Evolutionary conservation across 2,888 invertebrate genomes (phyloP).

Genomic region (Cyclophora punctaria): DNA sequence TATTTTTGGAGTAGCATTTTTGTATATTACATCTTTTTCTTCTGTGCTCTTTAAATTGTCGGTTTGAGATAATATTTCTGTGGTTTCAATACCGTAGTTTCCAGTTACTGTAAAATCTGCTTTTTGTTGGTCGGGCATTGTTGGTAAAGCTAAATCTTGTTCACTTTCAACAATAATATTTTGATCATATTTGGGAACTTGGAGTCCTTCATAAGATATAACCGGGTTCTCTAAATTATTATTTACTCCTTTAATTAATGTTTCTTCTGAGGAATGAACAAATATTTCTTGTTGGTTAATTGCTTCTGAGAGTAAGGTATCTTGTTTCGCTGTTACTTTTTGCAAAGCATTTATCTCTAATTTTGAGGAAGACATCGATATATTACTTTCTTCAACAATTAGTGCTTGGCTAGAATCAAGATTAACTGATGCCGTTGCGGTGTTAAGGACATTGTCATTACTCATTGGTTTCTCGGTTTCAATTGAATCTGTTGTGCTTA

Average conservation of each 20-base stretch:
- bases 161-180: constrained; percentile 76
- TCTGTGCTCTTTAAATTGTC: constrained; percentile 63
- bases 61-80: constrained; percentile 72
- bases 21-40: constrained; percentile 45
- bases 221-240: constrained; percentile 50
- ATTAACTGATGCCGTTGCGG: constrained; percentile 30
- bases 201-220: constrained; percentile 62
- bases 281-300: constrained; percentile 73
- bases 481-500: constrained; percentile 66
- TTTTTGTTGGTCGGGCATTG: constrained; percentile 55
- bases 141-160: constrained; percentile 42
- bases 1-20: constrained; percentile 42
- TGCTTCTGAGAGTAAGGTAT: constrained; percentile 71
- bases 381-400: constrained; percentile 65
- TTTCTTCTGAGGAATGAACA: constrained; percentile 60
- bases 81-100: constrained; percentile 68
- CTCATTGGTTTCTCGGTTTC: constrained; percentile 71
- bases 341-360: constrained; percentile 32
- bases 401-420: constrained; percentile 61
- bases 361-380: constrained; percentile 53
- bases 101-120: constrained; percentile 56
- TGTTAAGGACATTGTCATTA: constrained; percentile 22
- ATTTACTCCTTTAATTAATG: constrained; percentile 30
- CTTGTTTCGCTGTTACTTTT: constrained; percentile 46
- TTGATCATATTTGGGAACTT: constrained; percentile 75